phyloP scores from a whole-genome alignment of 2,797 vertebrate genomes.

The Neomorphus geoffroyi region DNA sequence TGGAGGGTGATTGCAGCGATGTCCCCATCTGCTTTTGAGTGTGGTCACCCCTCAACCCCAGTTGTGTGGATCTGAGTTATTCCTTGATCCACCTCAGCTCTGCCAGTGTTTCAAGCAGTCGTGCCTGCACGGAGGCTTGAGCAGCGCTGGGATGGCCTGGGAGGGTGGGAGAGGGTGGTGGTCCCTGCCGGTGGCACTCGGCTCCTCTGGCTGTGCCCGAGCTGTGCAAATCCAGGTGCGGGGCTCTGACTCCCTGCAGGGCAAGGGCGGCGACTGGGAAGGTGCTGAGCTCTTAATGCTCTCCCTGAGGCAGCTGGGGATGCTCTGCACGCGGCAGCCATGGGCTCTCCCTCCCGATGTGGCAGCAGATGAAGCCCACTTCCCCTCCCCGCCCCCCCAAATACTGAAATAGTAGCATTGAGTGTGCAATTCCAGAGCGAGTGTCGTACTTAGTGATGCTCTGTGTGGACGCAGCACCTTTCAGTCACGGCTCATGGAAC shows the following conservation, averaged over 20 bases:
- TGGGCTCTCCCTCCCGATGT: not conserved
- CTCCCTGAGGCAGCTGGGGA: not conserved
- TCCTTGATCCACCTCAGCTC: not conserved
- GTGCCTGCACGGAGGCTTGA: not conserved
- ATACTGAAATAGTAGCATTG: not conserved
- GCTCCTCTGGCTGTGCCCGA: not conserved
- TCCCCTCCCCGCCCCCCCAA: not conserved
- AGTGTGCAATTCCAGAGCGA: not conserved
- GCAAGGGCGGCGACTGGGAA: not conserved
- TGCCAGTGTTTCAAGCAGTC: not conserved
- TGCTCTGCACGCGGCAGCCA: fast-evolving
- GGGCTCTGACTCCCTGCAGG: not conserved
- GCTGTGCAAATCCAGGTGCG: not conserved
- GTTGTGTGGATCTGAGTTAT: not conserved
- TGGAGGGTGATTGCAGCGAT: not conserved
- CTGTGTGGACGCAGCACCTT: not conserved
- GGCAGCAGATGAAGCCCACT: not conserved
- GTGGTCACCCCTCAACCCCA: not conserved
- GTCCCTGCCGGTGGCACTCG: not conserved
- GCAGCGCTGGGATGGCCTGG: not conserved
- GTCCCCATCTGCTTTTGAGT: not conserved
- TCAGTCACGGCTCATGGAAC: not conserved
- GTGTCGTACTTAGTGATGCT: not conserved
- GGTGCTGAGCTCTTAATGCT: not conserved
- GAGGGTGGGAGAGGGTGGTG: not conserved